Evolutionary conservation across 2,888 invertebrate species (phyloP), one percentile per base, ranked within the genome.

Genomic region (Dendrolimus houi): DNA sequence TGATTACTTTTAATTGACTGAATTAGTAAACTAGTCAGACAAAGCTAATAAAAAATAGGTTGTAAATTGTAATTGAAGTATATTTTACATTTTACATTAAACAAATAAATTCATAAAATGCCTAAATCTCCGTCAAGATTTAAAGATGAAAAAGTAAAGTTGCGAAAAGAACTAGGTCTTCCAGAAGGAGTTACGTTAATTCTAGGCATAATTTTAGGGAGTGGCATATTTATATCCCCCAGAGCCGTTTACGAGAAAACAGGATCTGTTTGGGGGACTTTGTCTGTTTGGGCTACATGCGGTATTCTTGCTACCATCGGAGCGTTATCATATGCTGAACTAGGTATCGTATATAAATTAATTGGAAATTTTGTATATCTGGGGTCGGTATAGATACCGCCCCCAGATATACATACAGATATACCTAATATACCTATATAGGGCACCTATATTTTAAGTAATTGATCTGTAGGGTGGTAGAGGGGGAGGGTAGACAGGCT

Each of bases 271-370:
- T 96, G 96, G 9, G 90, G 95, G n/a, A 95, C 96, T 0, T 78
- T 97, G 40, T 79, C 95, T 10, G 92, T 97, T 56, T 97, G 97
- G 97, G 85, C 94, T 0, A 73, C 94, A 12, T 96, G 96, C 77
- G 97, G 97, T 1, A 65, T 96, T 7, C 87, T 97, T 52, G 96
- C 96, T 1, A 94, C 96, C 92, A 91, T 97, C 56, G 97, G 97
- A n/a, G 97, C 97, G 1, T 84, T 97, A 2, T 97, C 97, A 74
- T 98, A 98, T 77, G 97, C 97, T n/a, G 97, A 98, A 86, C 85
- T 98, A 56, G 97, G 93, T 57, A 40, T 47, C 2, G 47, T 9
- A 29, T 29, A 6, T 29, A 29, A 29, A 29, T 29, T 29, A 29
- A 29, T 0, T 29, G 29, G 29, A 29, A 29, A 29, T 6, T 29